These are phyloP conservation scores for Gallirallus australis DNA, from an alignment of 2,797 vertebrate species.

Conservation along the genomic window DNA sequence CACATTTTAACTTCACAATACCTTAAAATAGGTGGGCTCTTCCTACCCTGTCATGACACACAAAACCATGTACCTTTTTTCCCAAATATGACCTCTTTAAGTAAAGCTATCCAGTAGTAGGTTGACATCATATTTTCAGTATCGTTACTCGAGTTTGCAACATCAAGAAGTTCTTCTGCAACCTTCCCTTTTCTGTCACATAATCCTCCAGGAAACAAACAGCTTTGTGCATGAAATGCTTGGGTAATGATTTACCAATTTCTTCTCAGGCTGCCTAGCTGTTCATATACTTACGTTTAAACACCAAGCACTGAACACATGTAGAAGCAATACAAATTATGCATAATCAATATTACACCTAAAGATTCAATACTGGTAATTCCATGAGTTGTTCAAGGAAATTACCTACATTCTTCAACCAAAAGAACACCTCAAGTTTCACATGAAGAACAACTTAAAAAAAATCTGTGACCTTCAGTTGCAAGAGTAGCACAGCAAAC, in stretches of 20 bases:
- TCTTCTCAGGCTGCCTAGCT: background rate
- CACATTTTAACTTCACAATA: background rate
- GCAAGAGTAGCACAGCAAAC: conserved; percentile 54
- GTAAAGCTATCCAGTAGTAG: background rate
- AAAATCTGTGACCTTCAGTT: background rate
- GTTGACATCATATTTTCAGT: background rate
- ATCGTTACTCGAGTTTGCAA: background rate
- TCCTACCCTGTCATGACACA: background rate
- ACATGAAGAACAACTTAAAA: background rate
- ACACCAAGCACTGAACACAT: background rate
- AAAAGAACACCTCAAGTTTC: background rate
- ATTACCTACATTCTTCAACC: background rate
- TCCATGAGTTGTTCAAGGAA: background rate
- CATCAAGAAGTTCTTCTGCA: background rate
- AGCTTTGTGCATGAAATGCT: background rate
- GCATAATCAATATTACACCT: background rate
- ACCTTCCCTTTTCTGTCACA: background rate
- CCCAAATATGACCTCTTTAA: background rate
- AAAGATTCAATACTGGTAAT: background rate
- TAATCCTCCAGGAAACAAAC: background rate
- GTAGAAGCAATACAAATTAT: background rate
- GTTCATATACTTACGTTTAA: background rate
- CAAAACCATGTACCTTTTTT: background rate
- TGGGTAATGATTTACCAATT: background rate
- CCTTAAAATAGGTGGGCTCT: background rate